A percentile compares a stretch with the other conserved stretches of the same genome.
Evolutionary conservation across 2,797 vertebrate genomes (phyloP).

Genomic region (Mus spretus): DNA sequence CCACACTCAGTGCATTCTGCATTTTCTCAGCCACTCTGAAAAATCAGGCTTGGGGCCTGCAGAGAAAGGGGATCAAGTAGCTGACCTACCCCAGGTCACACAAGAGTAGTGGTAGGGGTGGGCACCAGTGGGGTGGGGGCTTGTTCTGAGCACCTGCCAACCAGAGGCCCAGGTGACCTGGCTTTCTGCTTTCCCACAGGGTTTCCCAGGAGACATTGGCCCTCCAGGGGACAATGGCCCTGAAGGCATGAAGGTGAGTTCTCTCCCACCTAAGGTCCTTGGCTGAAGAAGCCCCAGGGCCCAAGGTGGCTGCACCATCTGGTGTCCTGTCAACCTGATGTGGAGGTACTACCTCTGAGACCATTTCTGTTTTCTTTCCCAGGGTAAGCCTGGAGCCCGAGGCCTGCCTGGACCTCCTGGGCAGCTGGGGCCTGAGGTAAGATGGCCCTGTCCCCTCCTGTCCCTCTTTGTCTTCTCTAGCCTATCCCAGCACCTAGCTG

Average conservation of each 20-base stretch:
- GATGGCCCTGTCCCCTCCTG: constrained; percentile 59
- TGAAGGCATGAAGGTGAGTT: constrained; percentile 95
- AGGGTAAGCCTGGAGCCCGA: constrained; percentile 95
- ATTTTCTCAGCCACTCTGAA: not conserved
- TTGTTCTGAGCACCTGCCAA: not conserved
- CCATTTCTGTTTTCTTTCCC: constrained; percentile 81
- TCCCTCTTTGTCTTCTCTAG: not conserved
- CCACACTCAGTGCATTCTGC: not conserved
- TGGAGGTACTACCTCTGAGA: constrained; percentile 69
- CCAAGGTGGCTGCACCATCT: constrained; percentile 80
- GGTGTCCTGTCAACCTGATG: not conserved
- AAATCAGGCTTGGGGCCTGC: not conserved
- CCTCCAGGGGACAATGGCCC: constrained; percentile 96
- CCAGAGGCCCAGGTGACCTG: not conserved
- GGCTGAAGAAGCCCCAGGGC: not conserved
- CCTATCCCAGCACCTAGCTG: not conserved
- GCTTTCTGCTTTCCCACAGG: constrained; percentile 88
- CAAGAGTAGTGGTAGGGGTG: not conserved
- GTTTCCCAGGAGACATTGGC: constrained; percentile 98
- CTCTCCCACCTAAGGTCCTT: not conserved
- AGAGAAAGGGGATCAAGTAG: not conserved
- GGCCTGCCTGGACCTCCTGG: constrained; percentile 96
- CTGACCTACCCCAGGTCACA: not conserved
- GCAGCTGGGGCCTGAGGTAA: constrained; percentile 93
- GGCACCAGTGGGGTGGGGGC: no score